Evolutionary conservation across 23 tunicate genomes (phyloP).

Genomic region (Clavelina lepadiformis): DNA sequence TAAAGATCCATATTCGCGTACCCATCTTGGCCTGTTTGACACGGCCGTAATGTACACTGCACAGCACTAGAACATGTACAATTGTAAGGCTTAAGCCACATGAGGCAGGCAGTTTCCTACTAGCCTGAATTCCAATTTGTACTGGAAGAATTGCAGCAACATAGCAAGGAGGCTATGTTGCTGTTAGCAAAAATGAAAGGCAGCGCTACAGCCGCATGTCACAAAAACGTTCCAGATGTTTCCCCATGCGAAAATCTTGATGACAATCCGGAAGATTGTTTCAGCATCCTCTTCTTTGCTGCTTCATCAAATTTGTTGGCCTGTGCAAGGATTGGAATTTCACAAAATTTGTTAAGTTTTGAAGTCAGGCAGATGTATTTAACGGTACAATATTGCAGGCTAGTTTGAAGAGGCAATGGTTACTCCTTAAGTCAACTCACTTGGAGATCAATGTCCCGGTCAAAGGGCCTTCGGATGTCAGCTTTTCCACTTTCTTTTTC

Average conservation of each 20-base stretch:
- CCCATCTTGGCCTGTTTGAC: no score
- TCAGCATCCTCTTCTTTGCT: slow-evolving; percentile 75
- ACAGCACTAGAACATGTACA: no score
- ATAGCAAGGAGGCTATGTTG: not conserved
- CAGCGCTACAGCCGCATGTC: not conserved
- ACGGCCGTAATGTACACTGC: no score
- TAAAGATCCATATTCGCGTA: no score
- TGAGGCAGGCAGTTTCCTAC: not conserved
- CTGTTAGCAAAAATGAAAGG: not conserved
- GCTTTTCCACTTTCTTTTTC: slow-evolving; percentile 50
- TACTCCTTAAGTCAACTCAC: slow-evolving; percentile 23
- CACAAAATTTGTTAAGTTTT: not conserved
- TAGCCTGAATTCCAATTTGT: not conserved
- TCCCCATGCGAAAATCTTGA: slow-evolving; percentile 80
- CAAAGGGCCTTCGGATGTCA: slow-evolving; percentile 81
- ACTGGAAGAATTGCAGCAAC: not conserved
- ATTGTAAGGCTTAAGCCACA: no score
- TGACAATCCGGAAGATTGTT: slow-evolving; percentile 51
- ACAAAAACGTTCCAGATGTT: slow-evolving; percentile 65
- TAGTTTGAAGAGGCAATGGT: no score
- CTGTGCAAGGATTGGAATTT: slow-evolving; percentile 8
- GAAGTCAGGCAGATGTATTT: no score
- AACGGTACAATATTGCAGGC: no score
- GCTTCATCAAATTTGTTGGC: slow-evolving; percentile 75
- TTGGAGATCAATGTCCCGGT: slow-evolving; percentile 75